Conservation (phyloP, 2,888 invertebrate genomes). For the Agonopterix heracliana region DNA sequence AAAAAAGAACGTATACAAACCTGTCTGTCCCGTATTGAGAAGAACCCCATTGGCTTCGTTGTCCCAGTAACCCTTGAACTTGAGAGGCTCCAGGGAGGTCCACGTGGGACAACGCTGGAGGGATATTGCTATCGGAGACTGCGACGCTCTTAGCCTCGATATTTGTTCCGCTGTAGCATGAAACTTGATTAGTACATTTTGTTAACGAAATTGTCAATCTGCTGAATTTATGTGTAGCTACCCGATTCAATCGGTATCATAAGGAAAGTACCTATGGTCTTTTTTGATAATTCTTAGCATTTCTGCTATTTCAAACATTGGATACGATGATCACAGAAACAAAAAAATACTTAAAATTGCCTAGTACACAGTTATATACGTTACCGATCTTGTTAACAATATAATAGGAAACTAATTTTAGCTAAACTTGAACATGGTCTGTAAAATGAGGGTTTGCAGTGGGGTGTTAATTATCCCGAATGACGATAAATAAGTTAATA, state of each 20-base stretch:
- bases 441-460: no score
- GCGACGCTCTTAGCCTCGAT: conserved; percentile 64
- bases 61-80: conserved; percentile 78
- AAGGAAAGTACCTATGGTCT: not conserved
- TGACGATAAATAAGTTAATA: no score
- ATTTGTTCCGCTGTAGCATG: conserved; percentile 57
- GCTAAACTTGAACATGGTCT: no score
- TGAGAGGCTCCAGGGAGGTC: conserved; percentile 71
- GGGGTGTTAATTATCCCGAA: no score
- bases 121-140: conserved; percentile 80
- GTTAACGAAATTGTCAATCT: not conserved
- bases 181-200: not conserved
- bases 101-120: conserved; percentile 60
- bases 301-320: not conserved
- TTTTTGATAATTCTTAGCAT: not conserved
- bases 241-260: not conserved
- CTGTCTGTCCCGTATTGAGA: conserved; percentile 81
- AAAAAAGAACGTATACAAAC: conserved; percentile 39
- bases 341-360: no score
- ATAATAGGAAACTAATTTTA: no score
- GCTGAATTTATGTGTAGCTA: not conserved
- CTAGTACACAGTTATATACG: no score
- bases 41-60: conserved; percentile 74
- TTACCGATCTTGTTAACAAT: no score
- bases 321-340: no score